Conservation (phyloP, 2,113 vertebrate genomes). For the Eurystomus gularis region DNA sequence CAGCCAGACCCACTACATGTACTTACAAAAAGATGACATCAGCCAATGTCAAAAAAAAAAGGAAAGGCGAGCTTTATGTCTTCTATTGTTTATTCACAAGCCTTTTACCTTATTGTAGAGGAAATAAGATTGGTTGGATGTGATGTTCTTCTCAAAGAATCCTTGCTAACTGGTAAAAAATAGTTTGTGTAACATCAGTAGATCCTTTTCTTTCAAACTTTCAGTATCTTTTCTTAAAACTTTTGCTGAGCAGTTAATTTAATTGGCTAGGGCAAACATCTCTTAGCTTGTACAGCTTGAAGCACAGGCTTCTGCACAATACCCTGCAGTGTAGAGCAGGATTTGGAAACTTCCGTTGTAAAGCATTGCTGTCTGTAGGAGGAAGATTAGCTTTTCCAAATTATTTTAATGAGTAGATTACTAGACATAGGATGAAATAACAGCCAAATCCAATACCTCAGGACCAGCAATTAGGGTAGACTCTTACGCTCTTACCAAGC, state of each 20-base stretch:
- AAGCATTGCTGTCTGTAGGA: background rate
- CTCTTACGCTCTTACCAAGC: background rate
- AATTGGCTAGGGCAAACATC: background rate
- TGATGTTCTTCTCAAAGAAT: background rate
- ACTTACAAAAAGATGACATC: background rate
- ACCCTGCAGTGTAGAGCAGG: rapidly evolving
- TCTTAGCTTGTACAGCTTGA: background rate
- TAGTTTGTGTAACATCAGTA: background rate
- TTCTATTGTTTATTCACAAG: background rate
- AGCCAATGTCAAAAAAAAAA: background rate
- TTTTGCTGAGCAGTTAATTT: background rate
- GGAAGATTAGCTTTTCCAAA: background rate
- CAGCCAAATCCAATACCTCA: background rate
- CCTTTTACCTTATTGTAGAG: background rate
- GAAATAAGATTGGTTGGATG: background rate
- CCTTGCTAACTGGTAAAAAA: background rate
- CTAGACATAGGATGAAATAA: background rate
- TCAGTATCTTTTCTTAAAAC: background rate
- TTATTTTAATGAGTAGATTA: background rate
- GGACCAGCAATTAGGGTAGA: background rate
- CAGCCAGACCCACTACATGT: too few relatives aligned
- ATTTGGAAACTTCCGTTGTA: background rate
- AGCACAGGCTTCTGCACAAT: background rate
- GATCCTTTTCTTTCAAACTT: background rate
- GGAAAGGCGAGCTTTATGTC: background rate